These are phyloP conservation scores for Hiodon alosoides DNA, from an alignment of 2,113 vertebrate species.

Conservation along the genomic window DNA sequence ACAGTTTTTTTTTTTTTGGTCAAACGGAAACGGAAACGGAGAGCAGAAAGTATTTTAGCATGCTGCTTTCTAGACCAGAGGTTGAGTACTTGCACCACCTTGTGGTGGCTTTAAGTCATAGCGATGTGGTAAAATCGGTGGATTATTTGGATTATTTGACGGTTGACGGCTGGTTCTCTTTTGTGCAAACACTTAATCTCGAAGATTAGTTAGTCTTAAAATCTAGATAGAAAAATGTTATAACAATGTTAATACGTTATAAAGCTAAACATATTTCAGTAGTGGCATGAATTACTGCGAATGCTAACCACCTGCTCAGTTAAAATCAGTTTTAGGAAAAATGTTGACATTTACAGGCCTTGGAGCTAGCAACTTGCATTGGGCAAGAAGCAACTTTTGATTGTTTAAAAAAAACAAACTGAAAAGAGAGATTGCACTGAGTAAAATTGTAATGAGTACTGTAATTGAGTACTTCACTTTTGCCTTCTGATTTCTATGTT, in stretches of 20 bases:
- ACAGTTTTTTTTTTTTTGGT: background rate
- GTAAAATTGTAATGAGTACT: constrained; percentile 28
- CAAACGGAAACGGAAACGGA: constrained; percentile 32
- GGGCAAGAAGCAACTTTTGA: background rate
- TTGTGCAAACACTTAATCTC: constrained; percentile 30
- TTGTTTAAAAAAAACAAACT: background rate
- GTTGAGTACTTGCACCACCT: constrained; percentile 38
- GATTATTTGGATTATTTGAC: background rate
- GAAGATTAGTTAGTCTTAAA: constrained; percentile 13
- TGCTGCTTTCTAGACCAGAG: constrained; percentile 49
- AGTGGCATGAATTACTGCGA: constrained; percentile 43
- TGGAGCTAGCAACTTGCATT: constrained; percentile 3
- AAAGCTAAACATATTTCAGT: constrained; percentile 28
- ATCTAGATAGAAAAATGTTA: constrained; percentile 19
- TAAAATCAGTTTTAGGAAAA: constrained; percentile 14
- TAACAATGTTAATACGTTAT: background rate
- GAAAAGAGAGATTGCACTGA: background rate
- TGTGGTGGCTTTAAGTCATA: constrained; percentile 22
- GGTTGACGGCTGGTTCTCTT: background rate
- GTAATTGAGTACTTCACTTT: constrained; percentile 49
- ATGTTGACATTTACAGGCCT: background rate
- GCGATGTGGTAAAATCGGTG: constrained; percentile 31
- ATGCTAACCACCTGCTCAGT: constrained; percentile 26
- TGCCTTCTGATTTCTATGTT: constrained; percentile 45
- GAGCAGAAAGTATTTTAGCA: constrained; percentile 45